Base-by-base conservation (phyloP, 2,888 invertebrate genomes). In the Drosophila lutescens region DNA sequence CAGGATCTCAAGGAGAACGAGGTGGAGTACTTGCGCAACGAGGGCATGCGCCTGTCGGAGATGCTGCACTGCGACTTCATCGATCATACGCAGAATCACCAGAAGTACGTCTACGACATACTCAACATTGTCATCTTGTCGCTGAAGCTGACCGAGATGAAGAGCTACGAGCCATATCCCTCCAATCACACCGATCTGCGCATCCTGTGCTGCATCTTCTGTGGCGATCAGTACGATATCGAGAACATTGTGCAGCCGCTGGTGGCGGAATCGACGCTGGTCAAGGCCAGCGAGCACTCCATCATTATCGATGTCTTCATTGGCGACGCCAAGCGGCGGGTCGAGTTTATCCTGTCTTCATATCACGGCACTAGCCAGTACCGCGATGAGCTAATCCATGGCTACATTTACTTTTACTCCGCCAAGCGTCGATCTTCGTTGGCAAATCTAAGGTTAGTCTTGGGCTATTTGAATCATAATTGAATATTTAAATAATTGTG, bases 141-240 rank as follows among this genome's bases (percentile, higher is more conserved):
- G 23, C 85, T 92, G 34, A 90, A 91, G 61, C 80, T 92, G 46
- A 86, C 91, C 51, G 92, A 92, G 78, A 91, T 91, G 77, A 92
- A 92, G 67, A 89, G 90, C 68, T 90, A 91, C 58, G 92, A 92
- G 67, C 86, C 91, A 69, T 92, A 91, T 89, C 89, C 91, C 62
- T 89, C 91, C 74, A 92, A 90, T 86, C 89, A 93, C 90, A 75
- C 92, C 15, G 92, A 92, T 77, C 74, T 92, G 15, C 95, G 98
- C 86, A 97, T 98, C 92, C 96, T 97, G 91, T 96, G 99, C 94
- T 98, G 98, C 92, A 96, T 98, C 95, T 98, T 98, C 92, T 99
- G 99, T 92, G 98, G 98, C 57, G 98, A 99, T 92, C 97, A 97
- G 1, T 98, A 96, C 91, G 96, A 97, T 0, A 95, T 97, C 47